Base-by-base conservation (phyloP, 2,113 vertebrate genomes). In the Thunnus thynnus region DNA sequence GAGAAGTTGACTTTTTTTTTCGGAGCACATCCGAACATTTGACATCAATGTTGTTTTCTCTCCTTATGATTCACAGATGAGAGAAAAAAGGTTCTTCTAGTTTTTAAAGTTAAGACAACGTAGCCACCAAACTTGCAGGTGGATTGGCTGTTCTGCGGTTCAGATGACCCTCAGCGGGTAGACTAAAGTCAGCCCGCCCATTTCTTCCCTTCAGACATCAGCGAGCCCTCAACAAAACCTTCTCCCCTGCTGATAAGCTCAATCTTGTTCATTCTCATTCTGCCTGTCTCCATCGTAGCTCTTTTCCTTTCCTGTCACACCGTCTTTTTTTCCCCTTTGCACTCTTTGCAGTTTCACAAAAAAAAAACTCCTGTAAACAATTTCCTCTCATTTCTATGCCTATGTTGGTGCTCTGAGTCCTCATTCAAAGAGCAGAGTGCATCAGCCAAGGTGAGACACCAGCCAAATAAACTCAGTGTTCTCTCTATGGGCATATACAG, bases 111-210 rank as follows among this genome's bases (percentile, higher is more conserved):
- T 13, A 71, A 60, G 11, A 71, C 63, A 61, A n/a, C 13, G 67
- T 41, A 68, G 62, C 52, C 70, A 22, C 55, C 76, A 58, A 54
- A 17, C 47, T 56, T 36, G 5, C 72, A 80, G 72, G 48, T 72
- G 44, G 46, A 30, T 30, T 6, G 55, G 32, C 56, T 62, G 30
- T 11, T 72, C 69, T 68, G 72, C 51, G 22, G 22, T 62, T 17
- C 36, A 65, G 64, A 82, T 80, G 76, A 87, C 70, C 72, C 72
- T 67, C 85, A 76, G 82, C 64, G 69, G 69, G 70, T 20, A 30
- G 30, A 60, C 54, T 30, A 6, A 5, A 41, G 22, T 67, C 76
- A 80, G 32, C 41, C 25, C 8, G 18, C 58, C 56, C 52, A 17
- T 54, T 55, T 74, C 70, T 73, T 12, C 4, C 73, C 44, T 36